Conservation (phyloP, 2,113 vertebrate genomes). For the Probosciger aterrimus region DNA sequence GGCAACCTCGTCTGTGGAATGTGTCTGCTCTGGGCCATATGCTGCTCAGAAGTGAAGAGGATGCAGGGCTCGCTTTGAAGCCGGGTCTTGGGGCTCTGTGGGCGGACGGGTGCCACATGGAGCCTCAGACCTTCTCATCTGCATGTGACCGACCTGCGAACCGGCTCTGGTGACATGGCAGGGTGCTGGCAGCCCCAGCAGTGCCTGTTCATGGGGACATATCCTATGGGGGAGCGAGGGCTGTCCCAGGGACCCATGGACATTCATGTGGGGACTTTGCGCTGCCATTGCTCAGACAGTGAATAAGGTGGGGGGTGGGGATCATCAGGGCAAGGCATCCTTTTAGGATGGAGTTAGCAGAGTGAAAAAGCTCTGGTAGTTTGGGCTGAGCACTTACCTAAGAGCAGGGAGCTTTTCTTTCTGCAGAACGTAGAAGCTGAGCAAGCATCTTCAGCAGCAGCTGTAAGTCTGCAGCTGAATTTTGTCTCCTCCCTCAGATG, state of each 20-base stretch:
- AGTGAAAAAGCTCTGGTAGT: not conserved
- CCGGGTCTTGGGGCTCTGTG: not conserved
- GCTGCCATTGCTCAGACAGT: rapidly evolving
- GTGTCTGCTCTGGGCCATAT: conserved; percentile 5
- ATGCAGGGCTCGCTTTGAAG: not conserved
- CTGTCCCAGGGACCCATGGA: not conserved
- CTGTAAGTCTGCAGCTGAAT: not conserved
- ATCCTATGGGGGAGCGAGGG: not conserved
- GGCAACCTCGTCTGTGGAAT: not conserved
- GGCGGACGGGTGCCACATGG: conserved; percentile 23
- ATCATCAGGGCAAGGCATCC: rapidly evolving
- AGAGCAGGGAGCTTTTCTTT: not conserved
- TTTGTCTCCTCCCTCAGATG: not conserved
- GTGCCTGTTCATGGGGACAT: rapidly evolving
- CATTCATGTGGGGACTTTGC: rapidly evolving
- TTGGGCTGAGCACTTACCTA: not conserved
- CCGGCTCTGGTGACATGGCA: not conserved
- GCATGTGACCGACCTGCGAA: not conserved
- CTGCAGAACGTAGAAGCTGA: not conserved
- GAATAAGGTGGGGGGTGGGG: too few species aligned
- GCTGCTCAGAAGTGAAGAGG: conserved; percentile 3
- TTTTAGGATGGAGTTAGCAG: not conserved
- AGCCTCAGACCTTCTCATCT: not conserved
- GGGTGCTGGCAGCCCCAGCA: not conserved
- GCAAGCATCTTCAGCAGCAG: not conserved